phyloP scores from a whole-genome alignment of 2,888 invertebrate genomes.

The Carabus problematicus region DNA sequence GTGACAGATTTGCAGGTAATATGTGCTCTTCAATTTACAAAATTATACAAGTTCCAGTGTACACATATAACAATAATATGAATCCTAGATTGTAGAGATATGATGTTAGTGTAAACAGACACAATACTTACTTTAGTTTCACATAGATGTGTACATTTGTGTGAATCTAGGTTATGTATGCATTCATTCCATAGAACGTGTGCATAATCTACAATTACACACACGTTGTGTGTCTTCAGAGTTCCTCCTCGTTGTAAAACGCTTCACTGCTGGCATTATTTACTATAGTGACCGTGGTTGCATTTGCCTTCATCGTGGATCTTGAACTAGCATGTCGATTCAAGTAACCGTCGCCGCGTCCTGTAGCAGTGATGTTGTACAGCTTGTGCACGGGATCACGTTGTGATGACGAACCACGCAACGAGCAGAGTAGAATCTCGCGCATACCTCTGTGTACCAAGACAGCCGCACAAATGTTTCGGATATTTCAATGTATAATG shows the following conservation, averaged over 20 bases:
- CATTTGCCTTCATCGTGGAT: constrained; percentile 53
- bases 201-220: too few species aligned
- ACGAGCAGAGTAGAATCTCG: constrained; percentile 74
- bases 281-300: constrained; percentile 54
- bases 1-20: too few species aligned
- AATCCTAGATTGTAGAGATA: too few species aligned
- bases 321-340: constrained; percentile 53
- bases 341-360: constrained; percentile 42
- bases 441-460: constrained; percentile 72
- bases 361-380: constrained; percentile 50
- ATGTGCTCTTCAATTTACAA: too few species aligned
- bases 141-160: too few species aligned
- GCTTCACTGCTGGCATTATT: constrained; percentile 48
- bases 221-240: too few species aligned
- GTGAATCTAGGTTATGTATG: too few species aligned
- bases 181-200: too few species aligned
- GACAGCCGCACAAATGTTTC: constrained; percentile 55
- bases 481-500: constrained; percentile 27
- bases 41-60: too few species aligned
- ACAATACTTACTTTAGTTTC: too few species aligned
- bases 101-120: too few species aligned
- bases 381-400: constrained; percentile 52
- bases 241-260: constrained; percentile 11
- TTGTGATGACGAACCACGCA: constrained; percentile 50
- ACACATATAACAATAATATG: too few species aligned